Percentiles rank a stretch among this genome's conserved stretches.
phyloP scores from a whole-genome alignment of 2,888 invertebrate genomes.

The Phengaris arion region DNA sequence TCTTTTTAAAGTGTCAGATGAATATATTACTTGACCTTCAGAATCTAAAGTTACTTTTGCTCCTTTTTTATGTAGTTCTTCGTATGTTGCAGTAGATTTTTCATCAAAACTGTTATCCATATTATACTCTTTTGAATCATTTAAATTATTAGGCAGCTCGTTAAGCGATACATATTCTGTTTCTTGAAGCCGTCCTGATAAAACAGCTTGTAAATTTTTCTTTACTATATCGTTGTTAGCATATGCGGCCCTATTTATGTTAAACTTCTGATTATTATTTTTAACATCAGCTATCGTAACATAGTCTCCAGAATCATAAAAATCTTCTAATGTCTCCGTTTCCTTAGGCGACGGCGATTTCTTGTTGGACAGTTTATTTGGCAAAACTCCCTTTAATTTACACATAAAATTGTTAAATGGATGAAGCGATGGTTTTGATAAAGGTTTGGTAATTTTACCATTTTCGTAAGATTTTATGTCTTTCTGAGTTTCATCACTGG shows the following conservation, averaged over 20 bases:
- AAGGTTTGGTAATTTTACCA: constrained; percentile 48
- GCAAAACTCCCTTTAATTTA: constrained; percentile 83
- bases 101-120: constrained; percentile 61
- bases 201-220: constrained; percentile 80
- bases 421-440: constrained; percentile 64
- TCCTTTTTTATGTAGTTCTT: constrained; percentile 80
- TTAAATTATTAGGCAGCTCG: constrained; percentile 83
- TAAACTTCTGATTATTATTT: constrained; percentile 85
- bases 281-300: constrained; percentile 91
- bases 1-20: constrained; percentile 90
- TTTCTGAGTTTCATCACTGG: constrained; percentile 57
- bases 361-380: constrained; percentile 71
- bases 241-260: constrained; percentile 68
- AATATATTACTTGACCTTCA: constrained; percentile 92
- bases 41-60: constrained; percentile 91
- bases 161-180: constrained; percentile 90
- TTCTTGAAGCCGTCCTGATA: constrained; percentile 81
- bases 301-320: constrained; percentile 87
- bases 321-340: constrained; percentile 64
- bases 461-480: constrained; percentile 47
- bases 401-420: constrained; percentile 87
- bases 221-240: constrained; percentile 85
- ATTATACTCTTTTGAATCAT: constrained; percentile 63
- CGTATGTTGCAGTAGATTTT: constrained; percentile 54
- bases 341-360: constrained; percentile 75